These are phyloP conservation scores for Diplodus puntazzo DNA, from an alignment of 2,797 vertebrate genomes.

Conservation along the genomic window DNA sequence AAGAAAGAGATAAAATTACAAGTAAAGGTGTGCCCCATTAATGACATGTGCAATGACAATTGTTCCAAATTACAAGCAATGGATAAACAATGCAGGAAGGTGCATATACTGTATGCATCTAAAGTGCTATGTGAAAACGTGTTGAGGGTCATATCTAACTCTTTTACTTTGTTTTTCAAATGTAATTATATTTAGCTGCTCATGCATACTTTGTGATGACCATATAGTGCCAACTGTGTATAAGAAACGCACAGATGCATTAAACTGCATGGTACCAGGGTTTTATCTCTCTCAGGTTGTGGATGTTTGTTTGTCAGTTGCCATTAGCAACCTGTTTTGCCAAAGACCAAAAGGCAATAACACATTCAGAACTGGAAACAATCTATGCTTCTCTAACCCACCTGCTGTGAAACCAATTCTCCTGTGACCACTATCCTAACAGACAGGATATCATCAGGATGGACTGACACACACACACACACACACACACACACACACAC, in stretches of 20 bases:
- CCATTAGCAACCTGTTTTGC: slow-evolving; percentile 43
- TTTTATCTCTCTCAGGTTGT: slow-evolving; percentile 1
- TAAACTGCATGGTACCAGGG: neutral
- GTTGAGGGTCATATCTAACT: neutral
- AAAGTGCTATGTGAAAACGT: no score
- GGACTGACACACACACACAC: neutral
- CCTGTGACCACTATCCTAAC: slow-evolving; percentile 13
- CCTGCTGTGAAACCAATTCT: slow-evolving; percentile 39
- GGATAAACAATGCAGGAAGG: neutral
- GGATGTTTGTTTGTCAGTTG: slow-evolving; percentile 40
- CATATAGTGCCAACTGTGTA: neutral
- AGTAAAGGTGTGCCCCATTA: neutral
- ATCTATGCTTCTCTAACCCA: slow-evolving; percentile 31
- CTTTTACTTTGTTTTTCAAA: neutral
- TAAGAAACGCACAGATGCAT: neutral
- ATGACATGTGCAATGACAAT: no score
- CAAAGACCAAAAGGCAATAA: slow-evolving; percentile 31
- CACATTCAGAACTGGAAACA: slow-evolving; percentile 24
- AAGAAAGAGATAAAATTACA: no score
- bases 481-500: no score
- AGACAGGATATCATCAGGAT: slow-evolving; percentile 18
- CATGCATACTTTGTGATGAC: neutral
- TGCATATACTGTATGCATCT: no score
- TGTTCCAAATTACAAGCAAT: neutral
- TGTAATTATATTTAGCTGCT: neutral